These are phyloP conservation scores for Psilopsiagon aurifrons DNA, from an alignment of 2,113 vertebrate genomes.

Conservation along the genomic window DNA sequence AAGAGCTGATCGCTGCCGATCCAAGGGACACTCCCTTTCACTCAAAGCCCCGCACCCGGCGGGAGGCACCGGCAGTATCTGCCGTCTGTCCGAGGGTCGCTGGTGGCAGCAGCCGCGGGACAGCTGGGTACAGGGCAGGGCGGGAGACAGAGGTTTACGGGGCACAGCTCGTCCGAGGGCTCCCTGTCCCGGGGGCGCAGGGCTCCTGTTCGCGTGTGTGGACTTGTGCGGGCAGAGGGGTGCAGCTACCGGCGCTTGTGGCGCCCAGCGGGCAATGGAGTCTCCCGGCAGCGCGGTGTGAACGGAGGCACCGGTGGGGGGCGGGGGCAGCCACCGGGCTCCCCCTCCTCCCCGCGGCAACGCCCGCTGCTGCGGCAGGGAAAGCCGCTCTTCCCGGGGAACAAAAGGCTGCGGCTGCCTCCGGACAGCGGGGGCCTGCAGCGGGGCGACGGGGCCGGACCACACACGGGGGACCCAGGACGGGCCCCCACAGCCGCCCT, in stretches of 20 bases:
- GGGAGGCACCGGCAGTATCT: neutral
- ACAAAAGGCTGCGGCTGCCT: constrained; percentile 10
- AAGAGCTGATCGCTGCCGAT: neutral
- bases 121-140: neutral
- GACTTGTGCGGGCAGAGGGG: neutral
- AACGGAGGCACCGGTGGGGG: neutral
- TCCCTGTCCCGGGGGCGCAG: too few relatives aligned
- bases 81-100: neutral
- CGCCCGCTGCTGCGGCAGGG: constrained; percentile 24
- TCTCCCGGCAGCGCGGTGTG: neutral
- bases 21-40: neutral
- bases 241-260: neutral
- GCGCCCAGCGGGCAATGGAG: neutral
- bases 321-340: neutral
- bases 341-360: neutral
- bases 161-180: neutral
- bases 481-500: neutral
- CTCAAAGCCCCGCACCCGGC: neutral
- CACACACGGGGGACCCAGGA: neutral
- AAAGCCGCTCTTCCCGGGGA: neutral
- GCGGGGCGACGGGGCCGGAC: neutral
- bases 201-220: neutral
- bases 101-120: neutral
- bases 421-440: too few relatives aligned
- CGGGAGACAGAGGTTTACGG: neutral